A percentile compares a stretch with the other conserved stretches of the same genome.
Conservation (phyloP, 2,113 vertebrate genomes). For the Nibea albiflora region DNA sequence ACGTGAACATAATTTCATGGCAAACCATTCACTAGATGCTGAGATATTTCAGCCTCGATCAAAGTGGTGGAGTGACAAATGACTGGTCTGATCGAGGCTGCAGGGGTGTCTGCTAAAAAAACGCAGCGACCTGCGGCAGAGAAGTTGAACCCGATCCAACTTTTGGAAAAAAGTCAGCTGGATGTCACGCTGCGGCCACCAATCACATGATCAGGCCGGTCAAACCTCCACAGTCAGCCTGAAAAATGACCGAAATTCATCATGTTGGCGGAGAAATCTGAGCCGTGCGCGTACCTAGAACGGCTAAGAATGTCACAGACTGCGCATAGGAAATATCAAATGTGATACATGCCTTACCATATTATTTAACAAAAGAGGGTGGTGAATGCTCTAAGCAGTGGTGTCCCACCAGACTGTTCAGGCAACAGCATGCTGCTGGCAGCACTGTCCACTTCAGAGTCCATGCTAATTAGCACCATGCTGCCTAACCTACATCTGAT, state of each 20-base stretch:
- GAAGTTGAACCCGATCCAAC: too few species aligned
- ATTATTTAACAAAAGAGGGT: conserved; percentile 44
- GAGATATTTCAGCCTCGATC: not conserved
- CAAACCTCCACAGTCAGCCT: too few species aligned
- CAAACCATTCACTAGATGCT: not conserved
- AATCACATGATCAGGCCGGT: too few species aligned
- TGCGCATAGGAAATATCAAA: conserved; percentile 16
- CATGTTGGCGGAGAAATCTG: too few species aligned
- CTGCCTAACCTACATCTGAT: conserved; percentile 68
- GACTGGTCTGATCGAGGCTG: too few species aligned
- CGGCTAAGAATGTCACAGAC: conserved; percentile 36
- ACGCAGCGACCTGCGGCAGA: too few species aligned
- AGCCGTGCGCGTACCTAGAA: not conserved
- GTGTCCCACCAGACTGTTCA: conserved; percentile 63
- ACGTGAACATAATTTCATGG: not conserved
- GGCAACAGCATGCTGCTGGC: conserved; percentile 68
- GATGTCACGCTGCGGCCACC: too few species aligned
- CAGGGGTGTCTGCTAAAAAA: too few species aligned
- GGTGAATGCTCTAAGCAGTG: conserved; percentile 42
- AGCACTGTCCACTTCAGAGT: conserved; percentile 61
- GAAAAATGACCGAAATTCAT: too few species aligned
- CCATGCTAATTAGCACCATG: conserved; percentile 69
- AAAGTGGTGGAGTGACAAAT: not conserved
- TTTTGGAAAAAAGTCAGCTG: too few species aligned
- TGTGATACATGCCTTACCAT: conserved; percentile 32